Evolutionary conservation across 35 echinoderm and acorn worm genomes (phyloP), one percentile per base, ranked within the genome.

Genomic region (Chiridota heheva): DNA sequence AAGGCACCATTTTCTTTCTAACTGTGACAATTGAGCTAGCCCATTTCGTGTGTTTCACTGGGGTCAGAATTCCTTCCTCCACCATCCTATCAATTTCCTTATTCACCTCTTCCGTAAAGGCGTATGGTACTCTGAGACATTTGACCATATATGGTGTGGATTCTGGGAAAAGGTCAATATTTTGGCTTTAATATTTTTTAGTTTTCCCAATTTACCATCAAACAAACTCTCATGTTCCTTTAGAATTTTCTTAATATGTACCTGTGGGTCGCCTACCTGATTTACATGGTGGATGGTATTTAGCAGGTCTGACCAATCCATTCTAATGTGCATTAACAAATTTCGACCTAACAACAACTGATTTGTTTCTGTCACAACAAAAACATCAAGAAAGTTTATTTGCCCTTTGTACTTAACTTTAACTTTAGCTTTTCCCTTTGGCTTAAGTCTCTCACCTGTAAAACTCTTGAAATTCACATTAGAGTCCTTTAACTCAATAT

Each of bases 271-370:
- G 4, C 35, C 25, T 81, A 65, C 25, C 17, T 42, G 37, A 42
- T 62, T 20, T 45, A 44, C 58, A 65, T 65, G 44, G 41, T 81
- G 58, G 18, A 65, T 24, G n/a, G 38, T 66, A 26, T 81, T 13
- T 13, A 81, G 34, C 47, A 81, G 17, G 62, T 81, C 57, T 25
- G 75, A 60, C 3, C 77, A 81, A 66, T 81, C 60, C 65, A 65
- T 22, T 24, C 60, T 40, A 38, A 81, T 39, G 2, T 81, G 34
- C 60, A 30, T 25, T 47, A 81, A 42, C 77, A 57, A 81, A 32
- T 81, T 60, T 65, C 77, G 62, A 26, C 77, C 77, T 63, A 81
- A 81, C 65, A 65, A 66, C 27, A 81, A 65, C 60, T 81, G 59
- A 17, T 43, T 65, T 42, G 77, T 81, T 27, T 71, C 53, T 79